A percentile compares a stretch with the other conserved stretches of the same genome.
These are phyloP conservation scores for Ailuropoda melanoleuca DNA, from an alignment of 2,113 vertebrate species.

Conservation along the genomic window DNA sequence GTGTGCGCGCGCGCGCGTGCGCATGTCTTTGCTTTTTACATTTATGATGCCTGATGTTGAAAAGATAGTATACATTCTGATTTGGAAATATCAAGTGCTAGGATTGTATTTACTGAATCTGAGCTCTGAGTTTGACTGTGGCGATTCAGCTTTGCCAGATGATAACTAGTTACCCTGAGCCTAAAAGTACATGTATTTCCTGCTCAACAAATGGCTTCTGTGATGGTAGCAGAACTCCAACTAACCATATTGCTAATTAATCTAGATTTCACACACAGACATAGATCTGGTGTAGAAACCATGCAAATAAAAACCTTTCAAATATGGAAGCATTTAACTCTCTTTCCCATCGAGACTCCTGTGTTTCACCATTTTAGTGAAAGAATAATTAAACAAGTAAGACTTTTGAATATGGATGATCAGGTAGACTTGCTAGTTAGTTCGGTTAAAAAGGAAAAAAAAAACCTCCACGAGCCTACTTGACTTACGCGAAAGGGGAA, in stretches of 20 bases:
- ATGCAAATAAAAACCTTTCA: background rate
- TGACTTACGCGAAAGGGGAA: background rate
- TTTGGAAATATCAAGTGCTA: background rate
- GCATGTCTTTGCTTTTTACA: background rate
- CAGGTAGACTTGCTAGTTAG: background rate
- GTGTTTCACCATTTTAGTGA: background rate
- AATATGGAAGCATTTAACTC: background rate
- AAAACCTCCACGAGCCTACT: background rate
- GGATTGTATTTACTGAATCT: background rate
- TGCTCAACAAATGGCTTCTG: background rate
- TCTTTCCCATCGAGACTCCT: background rate
- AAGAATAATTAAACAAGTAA: background rate
- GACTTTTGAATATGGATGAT: background rate
- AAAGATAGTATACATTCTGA: background rate
- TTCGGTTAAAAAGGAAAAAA: slow-evolving; percentile 6
- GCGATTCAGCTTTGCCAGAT: background rate
- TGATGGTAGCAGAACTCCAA: background rate
- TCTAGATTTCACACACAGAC: background rate
- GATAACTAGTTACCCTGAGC: background rate
- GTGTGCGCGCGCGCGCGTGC: no score
- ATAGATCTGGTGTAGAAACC: background rate
- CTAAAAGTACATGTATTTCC: background rate
- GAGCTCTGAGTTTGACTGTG: background rate
- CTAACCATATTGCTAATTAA: background rate
- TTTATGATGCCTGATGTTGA: background rate